Conservation (phyloP, 2,888 invertebrate genomes). For the Limnephilus rhombicus region DNA sequence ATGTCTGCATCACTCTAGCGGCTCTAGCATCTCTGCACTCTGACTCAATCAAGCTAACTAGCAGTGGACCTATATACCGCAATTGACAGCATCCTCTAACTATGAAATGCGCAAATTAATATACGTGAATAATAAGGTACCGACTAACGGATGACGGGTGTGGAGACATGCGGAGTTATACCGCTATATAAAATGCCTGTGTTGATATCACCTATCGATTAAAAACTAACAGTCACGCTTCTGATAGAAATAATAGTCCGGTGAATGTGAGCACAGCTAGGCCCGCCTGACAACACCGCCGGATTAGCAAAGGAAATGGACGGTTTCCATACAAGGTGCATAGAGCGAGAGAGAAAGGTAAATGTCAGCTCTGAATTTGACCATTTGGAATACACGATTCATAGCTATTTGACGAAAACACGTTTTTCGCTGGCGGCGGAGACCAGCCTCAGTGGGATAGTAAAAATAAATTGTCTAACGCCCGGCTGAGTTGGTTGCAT, state of each 20-base stretch:
- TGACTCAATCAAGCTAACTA: neutral
- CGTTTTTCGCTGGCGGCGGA: slow-evolving; percentile 20
- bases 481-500: slow-evolving; percentile 34
- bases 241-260: neutral
- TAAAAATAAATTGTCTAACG: slow-evolving; percentile 39
- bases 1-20: no score
- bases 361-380: slow-evolving; percentile 34
- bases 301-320: slow-evolving; percentile 16
- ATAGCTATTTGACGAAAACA: slow-evolving; percentile 38
- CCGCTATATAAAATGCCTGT: neutral
- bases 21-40: neutral
- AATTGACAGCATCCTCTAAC: neutral
- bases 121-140: neutral
- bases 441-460: slow-evolving; percentile 21
- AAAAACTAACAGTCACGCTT: neutral
- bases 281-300: slow-evolving; percentile 3
- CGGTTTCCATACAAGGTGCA: slow-evolving; percentile 5
- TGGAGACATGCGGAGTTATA: neutral
- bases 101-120: neutral
- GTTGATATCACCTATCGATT: neutral
- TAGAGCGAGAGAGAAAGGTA: slow-evolving; percentile 32
- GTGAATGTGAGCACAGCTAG: neutral
- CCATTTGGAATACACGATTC: slow-evolving; percentile 32
- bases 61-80: neutral
- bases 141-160: no score